These are phyloP conservation scores for Malacosoma neustria DNA, from an alignment of 2,888 invertebrate species.

Conservation along the genomic window DNA sequence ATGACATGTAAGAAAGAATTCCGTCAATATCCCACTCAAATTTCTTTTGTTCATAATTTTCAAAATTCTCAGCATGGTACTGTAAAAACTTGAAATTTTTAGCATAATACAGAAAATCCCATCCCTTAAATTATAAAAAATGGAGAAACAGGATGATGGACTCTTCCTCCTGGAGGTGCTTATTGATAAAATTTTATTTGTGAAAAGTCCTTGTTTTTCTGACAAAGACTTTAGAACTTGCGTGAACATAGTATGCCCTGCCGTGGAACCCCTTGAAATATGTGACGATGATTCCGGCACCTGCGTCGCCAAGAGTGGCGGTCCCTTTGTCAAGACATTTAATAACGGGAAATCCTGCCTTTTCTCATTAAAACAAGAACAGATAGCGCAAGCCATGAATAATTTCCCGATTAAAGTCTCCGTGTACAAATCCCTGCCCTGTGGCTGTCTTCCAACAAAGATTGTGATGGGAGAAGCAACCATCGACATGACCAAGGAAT, in stretches of 20 bases:
- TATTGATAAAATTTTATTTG: slow-evolving; percentile 66
- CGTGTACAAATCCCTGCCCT: slow-evolving; percentile 76
- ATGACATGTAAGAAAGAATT: too few relatives aligned
- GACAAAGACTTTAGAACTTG: slow-evolving; percentile 73
- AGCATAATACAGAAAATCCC: slow-evolving; percentile 24
- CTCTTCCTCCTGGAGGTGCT: slow-evolving; percentile 79
- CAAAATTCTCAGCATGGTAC: slow-evolving; percentile 27
- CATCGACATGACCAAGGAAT: slow-evolving; percentile 76
- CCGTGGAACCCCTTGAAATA: slow-evolving; percentile 75
- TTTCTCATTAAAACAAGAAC: slow-evolving; percentile 75
- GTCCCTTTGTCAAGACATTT: slow-evolving; percentile 59
- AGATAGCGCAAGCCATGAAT: slow-evolving; percentile 65
- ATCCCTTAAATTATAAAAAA: slow-evolving; percentile 36
- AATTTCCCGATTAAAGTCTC: slow-evolving; percentile 74
- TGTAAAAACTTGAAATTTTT: slow-evolving; percentile 7
- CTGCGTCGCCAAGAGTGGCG: slow-evolving; percentile 44
- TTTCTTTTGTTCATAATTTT: slow-evolving; percentile 31
- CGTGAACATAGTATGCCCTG: slow-evolving; percentile 75
- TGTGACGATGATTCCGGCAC: slow-evolving; percentile 74
- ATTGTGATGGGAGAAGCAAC: slow-evolving; percentile 73
- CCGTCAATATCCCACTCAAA: too few relatives aligned
- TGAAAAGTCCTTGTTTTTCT: slow-evolving; percentile 54
- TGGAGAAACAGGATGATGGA: slow-evolving; percentile 68
- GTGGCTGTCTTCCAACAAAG: slow-evolving; percentile 77
- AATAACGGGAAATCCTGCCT: slow-evolving; percentile 80